phyloP scores from a whole-genome alignment of 2,888 invertebrate genomes.

The Chloroclysta siterata region DNA sequence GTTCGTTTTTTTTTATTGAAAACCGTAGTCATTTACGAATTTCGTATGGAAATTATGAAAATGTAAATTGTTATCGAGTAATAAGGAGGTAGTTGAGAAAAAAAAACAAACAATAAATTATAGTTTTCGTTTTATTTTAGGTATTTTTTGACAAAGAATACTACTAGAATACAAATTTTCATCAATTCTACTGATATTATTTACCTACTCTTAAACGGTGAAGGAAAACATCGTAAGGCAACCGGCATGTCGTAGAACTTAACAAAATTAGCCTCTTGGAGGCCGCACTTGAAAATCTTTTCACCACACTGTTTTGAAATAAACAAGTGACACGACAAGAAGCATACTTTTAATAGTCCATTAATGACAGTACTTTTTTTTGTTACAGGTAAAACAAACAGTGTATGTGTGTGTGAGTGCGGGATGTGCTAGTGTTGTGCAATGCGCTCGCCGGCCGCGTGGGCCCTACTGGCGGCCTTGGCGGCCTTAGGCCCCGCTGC shows the following conservation, averaged over 20 bases:
- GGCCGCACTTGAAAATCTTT: too few species aligned
- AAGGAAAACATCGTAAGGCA: too few species aligned
- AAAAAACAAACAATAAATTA: background rate
- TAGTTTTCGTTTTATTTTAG: too few species aligned
- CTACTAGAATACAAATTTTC: too few species aligned
- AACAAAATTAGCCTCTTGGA: too few species aligned
- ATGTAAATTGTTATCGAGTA: conserved; percentile 7
- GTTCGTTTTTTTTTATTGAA: background rate
- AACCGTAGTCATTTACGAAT: conserved; percentile 9
- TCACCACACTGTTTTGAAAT: too few species aligned
- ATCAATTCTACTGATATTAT: too few species aligned
- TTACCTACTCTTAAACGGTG: background rate
- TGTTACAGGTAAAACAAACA: conserved; percentile 55
- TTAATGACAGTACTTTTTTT: conserved; percentile 4
- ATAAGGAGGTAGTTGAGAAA: background rate
- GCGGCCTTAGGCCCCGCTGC: conserved; percentile 56
- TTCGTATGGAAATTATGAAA: conserved; percentile 8
- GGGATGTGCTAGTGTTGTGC: conserved; percentile 57
- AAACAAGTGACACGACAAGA: too few species aligned
- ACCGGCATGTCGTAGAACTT: too few species aligned
- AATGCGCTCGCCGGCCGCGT: conserved; percentile 62
- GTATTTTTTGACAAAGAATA: too few species aligned
- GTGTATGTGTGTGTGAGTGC: conserved; percentile 53
- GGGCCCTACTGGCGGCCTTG: conserved; percentile 78
- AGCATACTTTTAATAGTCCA: too few species aligned